These are phyloP conservation scores for Ivindomyrus marchei DNA, from an alignment of 2,113 vertebrate species.

Conservation along the genomic window DNA sequence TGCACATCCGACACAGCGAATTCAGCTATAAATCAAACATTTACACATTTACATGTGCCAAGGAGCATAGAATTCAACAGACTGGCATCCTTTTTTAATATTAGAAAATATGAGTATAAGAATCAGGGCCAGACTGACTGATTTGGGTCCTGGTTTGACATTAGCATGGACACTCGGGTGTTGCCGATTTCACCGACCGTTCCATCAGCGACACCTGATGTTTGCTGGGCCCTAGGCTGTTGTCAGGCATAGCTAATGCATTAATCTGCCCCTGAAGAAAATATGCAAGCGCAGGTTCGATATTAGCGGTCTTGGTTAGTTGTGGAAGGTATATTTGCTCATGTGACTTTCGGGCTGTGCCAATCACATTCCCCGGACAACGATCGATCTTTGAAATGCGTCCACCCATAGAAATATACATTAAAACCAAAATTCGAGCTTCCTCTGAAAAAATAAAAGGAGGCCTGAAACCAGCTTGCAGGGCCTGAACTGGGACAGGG, in stretches of 20 bases:
- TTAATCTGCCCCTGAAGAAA: not conserved
- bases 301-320: not conserved
- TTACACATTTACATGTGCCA: not conserved
- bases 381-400: constrained; percentile 47
- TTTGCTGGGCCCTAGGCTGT: not conserved
- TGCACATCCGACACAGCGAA: not conserved
- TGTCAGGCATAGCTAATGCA: not conserved
- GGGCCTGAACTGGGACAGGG: constrained; percentile 22
- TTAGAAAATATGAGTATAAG: not conserved
- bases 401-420: not conserved
- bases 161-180: not conserved
- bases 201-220: not conserved
- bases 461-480: constrained; percentile 13
- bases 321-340: not conserved
- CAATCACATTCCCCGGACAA: constrained; percentile 23
- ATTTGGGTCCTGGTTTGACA: not conserved
- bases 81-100: not conserved
- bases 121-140: not conserved
- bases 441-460: not conserved
- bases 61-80: not conserved
- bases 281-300: not conserved
- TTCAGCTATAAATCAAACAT: not conserved
- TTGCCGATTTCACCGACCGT: not conserved
- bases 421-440: not conserved
- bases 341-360: constrained; percentile 32